Conservation (phyloP, 1,140 invertebrate genomes). For the Papilio polytes region DNA sequence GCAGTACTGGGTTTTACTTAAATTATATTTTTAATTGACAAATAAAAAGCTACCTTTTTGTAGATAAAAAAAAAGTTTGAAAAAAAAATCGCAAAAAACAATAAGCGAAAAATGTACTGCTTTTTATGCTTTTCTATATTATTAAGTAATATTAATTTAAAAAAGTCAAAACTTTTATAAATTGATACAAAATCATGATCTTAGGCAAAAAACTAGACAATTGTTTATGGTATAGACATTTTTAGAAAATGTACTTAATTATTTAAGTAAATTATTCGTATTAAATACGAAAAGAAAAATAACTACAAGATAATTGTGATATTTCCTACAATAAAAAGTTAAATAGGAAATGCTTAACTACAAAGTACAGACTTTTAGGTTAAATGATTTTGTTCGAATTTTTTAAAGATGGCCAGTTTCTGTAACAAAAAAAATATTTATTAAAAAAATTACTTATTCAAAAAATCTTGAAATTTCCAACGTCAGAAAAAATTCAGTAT, state of each 20-base stretch:
- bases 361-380: constrained; percentile 10
- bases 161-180: constrained; percentile 1
- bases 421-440: constrained; percentile 1
- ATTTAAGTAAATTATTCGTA: background rate
- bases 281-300: background rate
- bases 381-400: background rate
- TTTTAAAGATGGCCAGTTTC: background rate
- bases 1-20: no score
- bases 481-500: no score
- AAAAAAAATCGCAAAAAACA: no score
- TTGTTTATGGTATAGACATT: background rate
- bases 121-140: background rate
- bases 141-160: background rate
- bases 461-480: no score
- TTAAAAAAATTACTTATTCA: no score
- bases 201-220: background rate
- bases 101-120: background rate
- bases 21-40: background rate
- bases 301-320: constrained; percentile 8
- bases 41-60: no score
- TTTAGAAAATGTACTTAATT: background rate
- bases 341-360: constrained; percentile 1
- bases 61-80: background rate
- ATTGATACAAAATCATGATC: constrained; percentile 1
- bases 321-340: background rate